These are phyloP conservation scores for Seriola aureovittata DNA, from an alignment of 2,113 vertebrate species.

Conservation along the genomic window DNA sequence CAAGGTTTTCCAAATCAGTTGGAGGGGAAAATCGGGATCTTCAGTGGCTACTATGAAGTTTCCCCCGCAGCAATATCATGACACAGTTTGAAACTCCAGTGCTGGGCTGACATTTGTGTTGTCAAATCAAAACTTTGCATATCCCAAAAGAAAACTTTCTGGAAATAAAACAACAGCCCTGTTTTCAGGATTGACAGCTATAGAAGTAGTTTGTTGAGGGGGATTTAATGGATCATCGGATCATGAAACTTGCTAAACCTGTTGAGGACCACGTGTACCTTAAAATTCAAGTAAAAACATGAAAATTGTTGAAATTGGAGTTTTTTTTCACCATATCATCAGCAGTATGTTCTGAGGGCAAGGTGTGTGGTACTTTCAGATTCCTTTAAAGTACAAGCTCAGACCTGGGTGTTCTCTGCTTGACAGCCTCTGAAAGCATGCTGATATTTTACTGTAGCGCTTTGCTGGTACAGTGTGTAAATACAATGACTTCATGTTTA, in stretches of 20 bases:
- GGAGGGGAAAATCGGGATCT: slow-evolving; percentile 27
- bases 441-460: slow-evolving; percentile 45
- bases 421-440: slow-evolving; percentile 62
- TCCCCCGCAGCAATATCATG: slow-evolving; percentile 12
- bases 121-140: slow-evolving; percentile 30
- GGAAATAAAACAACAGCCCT: slow-evolving; percentile 4
- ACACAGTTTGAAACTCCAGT: slow-evolving; percentile 7
- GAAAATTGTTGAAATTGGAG: slow-evolving; percentile 42
- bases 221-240: neutral
- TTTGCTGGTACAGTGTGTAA: slow-evolving; percentile 29
- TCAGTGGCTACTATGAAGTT: neutral
- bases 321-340: slow-evolving; percentile 13
- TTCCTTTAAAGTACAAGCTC: slow-evolving; percentile 72
- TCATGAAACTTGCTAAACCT: slow-evolving; percentile 40
- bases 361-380: slow-evolving; percentile 68
- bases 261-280: neutral
- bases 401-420: slow-evolving; percentile 70
- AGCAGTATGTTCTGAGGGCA: slow-evolving; percentile 63
- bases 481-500: slow-evolving; percentile 33
- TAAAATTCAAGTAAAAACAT: slow-evolving; percentile 58
- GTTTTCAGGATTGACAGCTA: slow-evolving; percentile 14
- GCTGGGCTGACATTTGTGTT: neutral
- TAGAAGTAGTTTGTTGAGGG: neutral
- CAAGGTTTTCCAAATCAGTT: slow-evolving; percentile 33
- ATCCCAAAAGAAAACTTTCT: slow-evolving; percentile 15